Base-by-base conservation (phyloP, 2,797 vertebrate species). In the Rousettus madagascariensis region DNA sequence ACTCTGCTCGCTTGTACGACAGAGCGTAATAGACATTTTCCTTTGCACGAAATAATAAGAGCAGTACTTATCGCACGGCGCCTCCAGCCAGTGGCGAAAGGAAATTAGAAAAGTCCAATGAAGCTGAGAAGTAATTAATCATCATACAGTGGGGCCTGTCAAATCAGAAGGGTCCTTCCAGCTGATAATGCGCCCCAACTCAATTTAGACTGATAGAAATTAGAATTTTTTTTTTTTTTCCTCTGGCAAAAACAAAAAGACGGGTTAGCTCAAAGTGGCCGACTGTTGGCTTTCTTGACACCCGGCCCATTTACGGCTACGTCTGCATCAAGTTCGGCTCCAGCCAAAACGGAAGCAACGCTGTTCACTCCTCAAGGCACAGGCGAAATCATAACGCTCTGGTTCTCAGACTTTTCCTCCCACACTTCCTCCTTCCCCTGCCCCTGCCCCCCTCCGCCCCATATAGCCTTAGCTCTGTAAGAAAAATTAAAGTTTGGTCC, bases 71-170 rank as follows among this genome's bases (percentile, higher is more conserved):
- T 99, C 99, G 98, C 98, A 93, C 98, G 98, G 99, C 98, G 99
- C 99, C 99, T 99, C 99, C 98, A 99, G 99, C 99, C 99, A 99
- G 98, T 98, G 98, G 98, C 98, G 98, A 98, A 98, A 99, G 98
- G 98, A 99, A 99, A 98, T 98, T 98, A 99, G 98, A 99, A 99
- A 99, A 99, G 98, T 99, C 99, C 99, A 99, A 99, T 99, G 98
- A 98, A 98, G 99, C 99, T 97, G 98, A 99, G 99, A 99, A 99
- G 99, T 99, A 99, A 99, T 99, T 99, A 99, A 99, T 99, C 99
- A 99, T 99, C 98, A 99, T 99, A 99, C 99, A 99, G 99, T 98
- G 98, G 98, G 98, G 99, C 99, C 99, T 99, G 99, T 99, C 99
- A 99, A 99, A 99, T 99, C 99, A 99, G 99, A 98, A 98, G 99